These are phyloP conservation scores for Aleiodes leptofemur DNA, from an alignment of 2,888 invertebrate species.

Conservation along the genomic window DNA sequence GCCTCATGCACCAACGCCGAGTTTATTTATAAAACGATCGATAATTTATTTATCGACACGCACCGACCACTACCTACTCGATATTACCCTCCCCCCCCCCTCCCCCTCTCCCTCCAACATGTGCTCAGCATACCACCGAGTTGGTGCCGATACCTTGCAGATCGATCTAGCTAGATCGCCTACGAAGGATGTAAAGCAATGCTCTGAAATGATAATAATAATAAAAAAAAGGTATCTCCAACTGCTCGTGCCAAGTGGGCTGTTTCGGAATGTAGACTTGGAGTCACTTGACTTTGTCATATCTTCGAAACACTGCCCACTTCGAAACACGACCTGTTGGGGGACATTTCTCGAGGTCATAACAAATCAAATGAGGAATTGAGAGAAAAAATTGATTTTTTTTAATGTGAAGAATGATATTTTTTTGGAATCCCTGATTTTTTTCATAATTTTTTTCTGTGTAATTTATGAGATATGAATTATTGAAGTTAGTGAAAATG, in stretches of 20 bases:
- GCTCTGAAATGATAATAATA: not conserved
- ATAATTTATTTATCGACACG: slow-evolving; percentile 63
- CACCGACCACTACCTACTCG: not conserved
- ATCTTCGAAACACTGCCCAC: slow-evolving; percentile 34
- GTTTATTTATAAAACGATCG: slow-evolving; percentile 63
- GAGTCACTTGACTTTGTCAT: slow-evolving; percentile 47
- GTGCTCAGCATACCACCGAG: slow-evolving; percentile 6
- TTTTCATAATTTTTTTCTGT: too few species aligned
- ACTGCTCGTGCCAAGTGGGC: slow-evolving; percentile 52
- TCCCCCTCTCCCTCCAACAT: not conserved
- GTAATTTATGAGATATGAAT: too few species aligned
- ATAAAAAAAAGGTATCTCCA: slow-evolving; percentile 20
- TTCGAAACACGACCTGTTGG: slow-evolving; percentile 41
- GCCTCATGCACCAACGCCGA: slow-evolving; percentile 52
- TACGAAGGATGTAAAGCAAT: slow-evolving; percentile 28
- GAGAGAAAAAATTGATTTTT: not conserved
- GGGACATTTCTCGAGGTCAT: slow-evolving; percentile 42
- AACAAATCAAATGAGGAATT: not conserved
- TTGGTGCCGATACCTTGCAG: not conserved
- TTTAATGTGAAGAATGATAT: not conserved
- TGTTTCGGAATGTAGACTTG: slow-evolving; percentile 53
- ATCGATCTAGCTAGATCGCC: slow-evolving; percentile 40
- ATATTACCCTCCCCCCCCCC: not conserved
- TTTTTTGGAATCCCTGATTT: not conserved
- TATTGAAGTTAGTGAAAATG: too few species aligned